phyloP scores from a whole-genome alignment of 1,140 invertebrate species.

The Calycopis cecrops region DNA sequence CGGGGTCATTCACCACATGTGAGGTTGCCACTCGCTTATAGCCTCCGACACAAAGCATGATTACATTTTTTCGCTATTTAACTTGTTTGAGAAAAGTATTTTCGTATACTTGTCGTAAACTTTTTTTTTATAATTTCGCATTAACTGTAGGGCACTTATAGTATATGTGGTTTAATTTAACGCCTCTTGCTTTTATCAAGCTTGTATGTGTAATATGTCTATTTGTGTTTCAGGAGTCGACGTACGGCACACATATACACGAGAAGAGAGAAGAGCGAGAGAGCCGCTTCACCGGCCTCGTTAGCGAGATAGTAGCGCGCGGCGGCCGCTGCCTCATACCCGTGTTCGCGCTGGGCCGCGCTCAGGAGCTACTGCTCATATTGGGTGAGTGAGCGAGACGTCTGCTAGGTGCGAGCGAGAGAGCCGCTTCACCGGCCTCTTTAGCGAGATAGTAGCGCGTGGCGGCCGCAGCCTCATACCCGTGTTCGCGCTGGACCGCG shows the following conservation, averaged over 20 bases:
- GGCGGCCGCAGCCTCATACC: slow-evolving; percentile 98
- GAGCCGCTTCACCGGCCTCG: slow-evolving; percentile 93
- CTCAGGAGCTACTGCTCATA: slow-evolving; percentile 97
- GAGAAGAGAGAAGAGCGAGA: slow-evolving; percentile 98
- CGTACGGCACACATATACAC: slow-evolving; percentile 99
- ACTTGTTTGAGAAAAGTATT: no score
- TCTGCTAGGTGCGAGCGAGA: slow-evolving; percentile 83
- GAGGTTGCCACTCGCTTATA: no score
- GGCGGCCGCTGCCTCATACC: slow-evolving; percentile 98
- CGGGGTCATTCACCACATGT: no score
- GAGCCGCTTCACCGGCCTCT: slow-evolving; percentile 93
- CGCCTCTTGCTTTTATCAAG: no score
- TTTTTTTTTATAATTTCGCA: no score
- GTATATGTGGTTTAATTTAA: no score
- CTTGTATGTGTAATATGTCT: no score
- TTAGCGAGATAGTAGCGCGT: slow-evolving; percentile 96
- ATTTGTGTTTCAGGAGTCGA: slow-evolving; percentile 97
- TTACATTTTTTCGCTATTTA: no score
- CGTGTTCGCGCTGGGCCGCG: slow-evolving; percentile 97
- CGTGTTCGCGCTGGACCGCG: slow-evolving; percentile 97
- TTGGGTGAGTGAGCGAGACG: slow-evolving; percentile 75
- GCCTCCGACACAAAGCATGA: no score
- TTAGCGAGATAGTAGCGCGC: slow-evolving; percentile 96
- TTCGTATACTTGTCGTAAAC: no score
- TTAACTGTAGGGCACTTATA: no score